A percentile compares a stretch with the other conserved stretches of the same genome.
These are phyloP conservation scores for Cryptoblepharus egeriae DNA, from an alignment of 2,797 vertebrate genomes.

Conservation along the genomic window DNA sequence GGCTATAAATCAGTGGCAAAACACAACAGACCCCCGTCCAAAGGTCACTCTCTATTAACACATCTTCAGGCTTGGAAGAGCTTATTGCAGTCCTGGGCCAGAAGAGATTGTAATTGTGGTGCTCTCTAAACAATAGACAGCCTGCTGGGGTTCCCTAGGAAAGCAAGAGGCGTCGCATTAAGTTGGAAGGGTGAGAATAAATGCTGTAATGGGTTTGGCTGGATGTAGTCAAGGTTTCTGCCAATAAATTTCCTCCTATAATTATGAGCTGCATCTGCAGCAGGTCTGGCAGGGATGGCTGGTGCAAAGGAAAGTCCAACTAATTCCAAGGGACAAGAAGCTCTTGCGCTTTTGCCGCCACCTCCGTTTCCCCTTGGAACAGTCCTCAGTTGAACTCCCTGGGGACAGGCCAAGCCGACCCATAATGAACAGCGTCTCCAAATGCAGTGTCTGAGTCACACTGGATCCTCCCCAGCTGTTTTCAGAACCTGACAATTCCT, in stretches of 20 bases:
- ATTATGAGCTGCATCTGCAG: conserved; percentile 37
- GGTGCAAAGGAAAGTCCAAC: conserved; percentile 14
- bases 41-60: conserved; percentile 59
- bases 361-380: conserved; percentile 31
- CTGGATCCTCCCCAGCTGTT: background rate
- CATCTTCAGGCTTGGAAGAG: conserved; percentile 52
- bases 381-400: background rate
- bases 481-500: conserved; percentile 22
- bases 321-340: background rate
- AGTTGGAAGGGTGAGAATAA: conserved; percentile 51
- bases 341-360: conserved; percentile 21
- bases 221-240: conserved; percentile 47
- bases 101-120: conserved; percentile 65
- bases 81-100: conserved; percentile 54
- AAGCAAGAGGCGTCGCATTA: conserved; percentile 63
- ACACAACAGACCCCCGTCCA: conserved; percentile 40
- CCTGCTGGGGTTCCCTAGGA: conserved; percentile 52
- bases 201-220: conserved; percentile 58
- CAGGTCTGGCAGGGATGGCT: conserved; percentile 12
- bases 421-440: background rate
- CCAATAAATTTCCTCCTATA: conserved; percentile 59
- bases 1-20: conserved; percentile 44
- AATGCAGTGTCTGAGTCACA: conserved; percentile 18
- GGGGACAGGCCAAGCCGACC: conserved; percentile 5
- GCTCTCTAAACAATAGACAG: conserved; percentile 61